Percentiles rank a stretch among this genome's conserved stretches.
These are phyloP conservation scores for Nymphicus hollandicus DNA, from an alignment of 2,113 vertebrate species.

Conservation along the genomic window DNA sequence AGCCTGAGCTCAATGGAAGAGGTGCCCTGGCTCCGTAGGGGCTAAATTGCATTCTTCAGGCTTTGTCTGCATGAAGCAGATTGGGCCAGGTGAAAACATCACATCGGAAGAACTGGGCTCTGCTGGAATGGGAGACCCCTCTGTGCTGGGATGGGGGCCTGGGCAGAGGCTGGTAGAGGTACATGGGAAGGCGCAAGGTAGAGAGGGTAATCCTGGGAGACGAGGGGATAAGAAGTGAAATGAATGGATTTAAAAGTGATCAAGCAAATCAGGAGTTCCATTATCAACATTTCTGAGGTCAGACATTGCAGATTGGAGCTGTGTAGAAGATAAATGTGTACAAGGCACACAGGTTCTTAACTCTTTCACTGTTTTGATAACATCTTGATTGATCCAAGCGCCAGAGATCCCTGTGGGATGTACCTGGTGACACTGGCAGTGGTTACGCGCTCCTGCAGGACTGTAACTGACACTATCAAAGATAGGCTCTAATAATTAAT, in stretches of 20 bases:
- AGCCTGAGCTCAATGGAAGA: neutral
- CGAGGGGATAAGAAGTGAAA: fast-evolving
- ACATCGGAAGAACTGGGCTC: neutral
- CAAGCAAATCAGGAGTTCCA: neutral
- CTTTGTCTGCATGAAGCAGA: neutral
- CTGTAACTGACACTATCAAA: neutral
- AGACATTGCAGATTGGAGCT: neutral
- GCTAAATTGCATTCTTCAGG: neutral
- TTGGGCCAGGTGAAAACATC: neutral
- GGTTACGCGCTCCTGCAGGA: neutral
- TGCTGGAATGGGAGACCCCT: neutral
- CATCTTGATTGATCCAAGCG: neutral
- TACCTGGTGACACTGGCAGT: neutral
- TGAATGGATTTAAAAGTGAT: fast-evolving
- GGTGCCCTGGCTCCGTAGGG: neutral
- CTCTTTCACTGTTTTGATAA: neutral
- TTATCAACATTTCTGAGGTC: neutral
- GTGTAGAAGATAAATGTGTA: fast-evolving
- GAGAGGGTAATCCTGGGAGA: too few relatives aligned
- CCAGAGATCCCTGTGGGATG: fast-evolving
- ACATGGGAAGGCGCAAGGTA: neutral
- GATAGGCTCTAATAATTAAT: conserved; percentile 27
- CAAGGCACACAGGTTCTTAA: neutral
- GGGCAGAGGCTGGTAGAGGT: neutral
- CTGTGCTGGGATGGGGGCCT: neutral